Evolutionary conservation across 2,113 vertebrate genomes (phyloP).

Genomic region (Leucoraja erinaceus): DNA sequence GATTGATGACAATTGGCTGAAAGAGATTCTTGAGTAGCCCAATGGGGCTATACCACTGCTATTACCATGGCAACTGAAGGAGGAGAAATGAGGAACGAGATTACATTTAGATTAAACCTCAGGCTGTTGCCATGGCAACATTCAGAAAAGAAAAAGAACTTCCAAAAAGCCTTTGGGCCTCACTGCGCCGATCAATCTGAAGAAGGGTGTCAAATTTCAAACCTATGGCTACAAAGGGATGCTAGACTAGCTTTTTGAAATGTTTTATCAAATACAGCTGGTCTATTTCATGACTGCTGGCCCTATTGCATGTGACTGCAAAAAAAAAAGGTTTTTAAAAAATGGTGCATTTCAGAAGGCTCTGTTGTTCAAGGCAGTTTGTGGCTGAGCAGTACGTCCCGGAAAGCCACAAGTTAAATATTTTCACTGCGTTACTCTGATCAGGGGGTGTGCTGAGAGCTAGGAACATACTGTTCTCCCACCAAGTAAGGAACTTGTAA

Average conservation of each 20-base stretch:
- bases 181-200: slow-evolving; percentile 18
- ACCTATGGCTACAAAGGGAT: neutral
- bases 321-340: neutral
- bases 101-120: slow-evolving; percentile 34
- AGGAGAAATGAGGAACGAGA: slow-evolving; percentile 18
- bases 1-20: slow-evolving; percentile 27
- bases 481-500: neutral
- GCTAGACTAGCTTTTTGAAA: neutral
- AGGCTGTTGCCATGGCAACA: slow-evolving; percentile 17
- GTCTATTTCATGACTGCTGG: neutral
- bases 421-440: neutral
- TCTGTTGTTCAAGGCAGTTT: neutral
- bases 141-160: neutral
- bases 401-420: neutral
- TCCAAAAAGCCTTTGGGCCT: neutral
- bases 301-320: neutral
- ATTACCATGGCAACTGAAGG: slow-evolving; percentile 19
- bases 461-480: neutral
- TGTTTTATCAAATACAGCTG: neutral
- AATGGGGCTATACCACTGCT: neutral
- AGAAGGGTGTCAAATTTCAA: slow-evolving; percentile 26
- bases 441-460: neutral
- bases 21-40: neutral
- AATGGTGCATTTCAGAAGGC: neutral
- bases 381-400: neutral